These are phyloP conservation scores for Parazoanthus atlanticus DNA, from an alignment of 92 coral and sea anemone genomes.

Conservation along the genomic window DNA sequence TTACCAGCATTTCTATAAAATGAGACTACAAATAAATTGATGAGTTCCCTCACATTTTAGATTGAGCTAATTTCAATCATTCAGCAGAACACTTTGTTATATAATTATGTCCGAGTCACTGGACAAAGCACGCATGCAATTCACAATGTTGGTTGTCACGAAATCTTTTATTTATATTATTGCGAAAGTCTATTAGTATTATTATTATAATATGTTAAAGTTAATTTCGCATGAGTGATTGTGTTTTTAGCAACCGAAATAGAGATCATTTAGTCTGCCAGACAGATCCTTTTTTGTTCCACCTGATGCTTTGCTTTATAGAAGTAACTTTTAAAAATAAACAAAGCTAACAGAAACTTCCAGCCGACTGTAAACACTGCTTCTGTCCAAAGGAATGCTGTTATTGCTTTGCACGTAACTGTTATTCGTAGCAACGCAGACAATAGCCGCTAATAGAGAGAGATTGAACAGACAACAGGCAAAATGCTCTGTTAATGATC, in stretches of 20 bases:
- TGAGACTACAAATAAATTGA: neutral
- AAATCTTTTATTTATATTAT: neutral
- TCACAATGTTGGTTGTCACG: neutral
- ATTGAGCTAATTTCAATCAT: neutral
- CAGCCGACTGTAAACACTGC: neutral
- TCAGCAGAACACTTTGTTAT: neutral
- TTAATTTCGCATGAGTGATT: neutral
- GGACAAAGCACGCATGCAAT: neutral
- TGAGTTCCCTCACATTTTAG: neutral
- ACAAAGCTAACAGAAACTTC: neutral
- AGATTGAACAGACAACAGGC: neutral
- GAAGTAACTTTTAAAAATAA: neutral
- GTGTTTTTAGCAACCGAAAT: neutral
- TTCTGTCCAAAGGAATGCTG: neutral
- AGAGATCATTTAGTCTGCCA: neutral
- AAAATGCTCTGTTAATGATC: neutral
- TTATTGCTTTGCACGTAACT: neutral
- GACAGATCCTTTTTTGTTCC: neutral
- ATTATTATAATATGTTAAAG: neutral
- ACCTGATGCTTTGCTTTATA: neutral
- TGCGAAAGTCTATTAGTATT: neutral
- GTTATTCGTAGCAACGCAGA: constrained; percentile 42
- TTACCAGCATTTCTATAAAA: no score
- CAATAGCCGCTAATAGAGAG: neutral
- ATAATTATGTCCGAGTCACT: neutral